Conservation (phyloP, 2,888 invertebrate species). For the Lasioglossum leucozonium region DNA sequence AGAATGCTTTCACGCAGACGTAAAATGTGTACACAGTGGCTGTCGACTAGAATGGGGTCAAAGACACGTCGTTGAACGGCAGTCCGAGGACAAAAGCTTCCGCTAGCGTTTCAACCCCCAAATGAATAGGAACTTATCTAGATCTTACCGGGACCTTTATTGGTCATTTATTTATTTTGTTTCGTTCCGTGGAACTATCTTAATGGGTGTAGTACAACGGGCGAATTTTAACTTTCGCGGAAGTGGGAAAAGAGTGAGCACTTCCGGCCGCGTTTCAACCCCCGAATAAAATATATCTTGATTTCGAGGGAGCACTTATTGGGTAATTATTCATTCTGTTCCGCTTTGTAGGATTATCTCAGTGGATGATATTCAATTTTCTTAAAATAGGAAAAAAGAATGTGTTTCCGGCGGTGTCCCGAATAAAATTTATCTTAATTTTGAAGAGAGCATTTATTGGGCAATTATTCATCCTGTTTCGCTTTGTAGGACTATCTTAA, state of each 20-base stretch:
- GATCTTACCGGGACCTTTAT: background rate
- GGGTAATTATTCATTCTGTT: background rate
- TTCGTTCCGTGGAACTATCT: background rate
- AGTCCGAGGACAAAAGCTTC: slow-evolving; percentile 9
- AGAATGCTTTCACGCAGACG: slow-evolving; percentile 5
- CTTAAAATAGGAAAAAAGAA: background rate
- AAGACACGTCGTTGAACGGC: slow-evolving; percentile 33
- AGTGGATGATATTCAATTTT: background rate
- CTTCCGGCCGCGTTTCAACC: background rate
- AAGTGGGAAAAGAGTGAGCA: background rate
- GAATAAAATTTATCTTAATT: background rate
- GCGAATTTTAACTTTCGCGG: background rate
- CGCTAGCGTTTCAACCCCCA: background rate
- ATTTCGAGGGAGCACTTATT: background rate
- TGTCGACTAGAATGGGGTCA: slow-evolving; percentile 33
- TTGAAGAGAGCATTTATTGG: no score
- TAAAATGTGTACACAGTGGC: background rate
- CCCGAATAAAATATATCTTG: background rate
- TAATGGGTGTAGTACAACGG: background rate
- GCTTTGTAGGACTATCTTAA: no score
- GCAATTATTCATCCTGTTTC: no score
- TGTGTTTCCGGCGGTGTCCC: background rate
- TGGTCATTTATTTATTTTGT: background rate
- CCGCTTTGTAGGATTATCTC: background rate
- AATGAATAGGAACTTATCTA: background rate